Evolutionary conservation across 2,888 invertebrate species (phyloP).

Genomic region (Epistrophe eligans): DNA sequence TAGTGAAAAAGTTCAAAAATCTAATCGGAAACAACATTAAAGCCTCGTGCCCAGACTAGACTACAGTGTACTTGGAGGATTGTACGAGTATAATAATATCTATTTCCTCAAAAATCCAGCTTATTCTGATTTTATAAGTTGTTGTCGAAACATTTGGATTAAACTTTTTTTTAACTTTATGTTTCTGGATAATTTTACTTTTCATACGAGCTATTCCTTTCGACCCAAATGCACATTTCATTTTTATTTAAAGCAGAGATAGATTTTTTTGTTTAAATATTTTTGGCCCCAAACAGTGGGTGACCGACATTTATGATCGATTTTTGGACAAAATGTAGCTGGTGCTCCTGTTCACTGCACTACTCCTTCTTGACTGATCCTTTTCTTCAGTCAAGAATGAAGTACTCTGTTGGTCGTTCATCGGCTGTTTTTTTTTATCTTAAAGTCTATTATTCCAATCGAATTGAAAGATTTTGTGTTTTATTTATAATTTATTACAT

Average conservation of each 20-base stretch:
- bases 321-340: conserved; percentile 1
- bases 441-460: conserved; percentile 3
- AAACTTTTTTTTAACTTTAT: too few relatives aligned
- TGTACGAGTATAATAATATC: too few relatives aligned
- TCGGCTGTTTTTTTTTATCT: conserved; percentile 16
- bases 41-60: too few relatives aligned
- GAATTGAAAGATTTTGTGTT: conserved; percentile 14
- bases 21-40: too few relatives aligned
- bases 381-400: conserved; percentile 25
- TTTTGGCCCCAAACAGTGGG: conserved; percentile 45
- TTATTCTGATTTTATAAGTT: too few relatives aligned
- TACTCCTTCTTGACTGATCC: conserved; percentile 57
- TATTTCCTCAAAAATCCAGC: too few relatives aligned
- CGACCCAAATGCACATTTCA: background rate
- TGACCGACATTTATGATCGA: conserved; percentile 68
- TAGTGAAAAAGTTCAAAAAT: too few relatives aligned
- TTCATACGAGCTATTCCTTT: background rate
- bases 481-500: conserved; percentile 57
- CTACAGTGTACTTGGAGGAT: too few relatives aligned
- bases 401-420: background rate
- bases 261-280: background rate
- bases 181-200: too few relatives aligned
- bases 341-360: conserved; percentile 27
- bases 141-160: too few relatives aligned
- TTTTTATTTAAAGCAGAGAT: background rate